phyloP scores from a whole-genome alignment of 2,888 invertebrate species.

The Frankliniella fusca region DNA sequence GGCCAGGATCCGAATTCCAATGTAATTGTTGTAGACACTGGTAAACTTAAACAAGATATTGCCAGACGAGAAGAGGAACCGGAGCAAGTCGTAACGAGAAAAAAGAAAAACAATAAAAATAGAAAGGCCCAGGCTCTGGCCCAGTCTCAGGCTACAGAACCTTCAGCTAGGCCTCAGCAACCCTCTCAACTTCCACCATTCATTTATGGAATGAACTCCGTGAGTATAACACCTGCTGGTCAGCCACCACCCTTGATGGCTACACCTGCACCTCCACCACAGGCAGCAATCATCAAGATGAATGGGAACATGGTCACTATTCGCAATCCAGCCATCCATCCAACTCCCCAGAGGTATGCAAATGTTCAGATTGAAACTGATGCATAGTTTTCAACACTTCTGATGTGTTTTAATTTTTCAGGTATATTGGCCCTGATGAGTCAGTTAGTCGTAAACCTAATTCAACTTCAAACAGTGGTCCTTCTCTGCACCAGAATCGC shows the following conservation, averaged over 20 bases:
- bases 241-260: neutral
- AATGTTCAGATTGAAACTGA: too few relatives aligned
- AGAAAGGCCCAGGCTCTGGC: neutral
- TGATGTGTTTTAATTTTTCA: neutral
- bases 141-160: neutral
- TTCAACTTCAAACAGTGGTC: neutral
- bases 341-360: slow-evolving; percentile 35
- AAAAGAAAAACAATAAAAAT: slow-evolving; percentile 37
- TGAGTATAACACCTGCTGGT: neutral
- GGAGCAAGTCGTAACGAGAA: slow-evolving; percentile 46
- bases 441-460: neutral
- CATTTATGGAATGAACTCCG: neutral
- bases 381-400: neutral
- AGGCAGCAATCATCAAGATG: slow-evolving; percentile 62
- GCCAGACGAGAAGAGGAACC: slow-evolving; percentile 35
- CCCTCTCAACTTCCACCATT: neutral
- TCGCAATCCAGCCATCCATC: slow-evolving; percentile 64
- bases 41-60: slow-evolving; percentile 52
- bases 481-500: slow-evolving; percentile 25
- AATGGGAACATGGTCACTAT: slow-evolving; percentile 79
- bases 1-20: slow-evolving; percentile 37
- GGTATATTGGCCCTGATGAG: neutral
- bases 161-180: neutral
- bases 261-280: slow-evolving; percentile 45
- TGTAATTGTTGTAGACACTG: slow-evolving; percentile 60